Conservation (phyloP, 2,113 vertebrate genomes). For the Maccullochella peelii region DNA sequence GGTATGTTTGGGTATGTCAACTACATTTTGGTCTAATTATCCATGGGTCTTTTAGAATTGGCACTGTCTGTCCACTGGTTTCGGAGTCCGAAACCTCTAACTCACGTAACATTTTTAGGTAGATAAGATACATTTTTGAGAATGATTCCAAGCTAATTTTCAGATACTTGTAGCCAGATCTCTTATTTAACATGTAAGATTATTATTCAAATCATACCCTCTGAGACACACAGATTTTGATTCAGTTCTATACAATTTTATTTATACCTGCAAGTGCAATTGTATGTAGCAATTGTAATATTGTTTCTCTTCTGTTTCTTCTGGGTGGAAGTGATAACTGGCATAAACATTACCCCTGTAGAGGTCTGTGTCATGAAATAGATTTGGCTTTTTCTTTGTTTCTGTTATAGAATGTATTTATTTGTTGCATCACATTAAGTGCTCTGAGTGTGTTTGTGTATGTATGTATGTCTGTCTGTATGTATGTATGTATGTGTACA, state of each 20-base stretch:
- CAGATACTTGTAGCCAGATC: background rate
- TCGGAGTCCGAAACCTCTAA: background rate
- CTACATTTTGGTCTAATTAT: background rate
- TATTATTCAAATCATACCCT: background rate
- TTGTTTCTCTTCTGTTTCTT: too few relatives aligned
- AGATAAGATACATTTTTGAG: background rate
- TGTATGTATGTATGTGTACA: too few relatives aligned
- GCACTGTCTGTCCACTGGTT: background rate
- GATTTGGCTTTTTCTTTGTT: slow-evolving; percentile 1
- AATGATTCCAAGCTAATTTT: background rate
- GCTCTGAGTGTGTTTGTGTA: too few relatives aligned
- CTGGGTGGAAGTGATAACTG: background rate
- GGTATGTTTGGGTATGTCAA: background rate
- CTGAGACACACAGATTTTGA: background rate
- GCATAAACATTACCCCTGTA: background rate
- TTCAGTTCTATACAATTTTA: background rate
- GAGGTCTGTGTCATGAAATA: background rate
- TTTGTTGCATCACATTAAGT: background rate
- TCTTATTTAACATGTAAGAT: background rate
- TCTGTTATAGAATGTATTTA: background rate
- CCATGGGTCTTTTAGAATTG: background rate
- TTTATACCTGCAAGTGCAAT: background rate
- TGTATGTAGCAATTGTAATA: background rate
- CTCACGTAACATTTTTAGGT: background rate
- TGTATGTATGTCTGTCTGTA: too few relatives aligned